Conservation (phyloP, 2,888 invertebrate species). For the Limnephilus marmoratus region DNA sequence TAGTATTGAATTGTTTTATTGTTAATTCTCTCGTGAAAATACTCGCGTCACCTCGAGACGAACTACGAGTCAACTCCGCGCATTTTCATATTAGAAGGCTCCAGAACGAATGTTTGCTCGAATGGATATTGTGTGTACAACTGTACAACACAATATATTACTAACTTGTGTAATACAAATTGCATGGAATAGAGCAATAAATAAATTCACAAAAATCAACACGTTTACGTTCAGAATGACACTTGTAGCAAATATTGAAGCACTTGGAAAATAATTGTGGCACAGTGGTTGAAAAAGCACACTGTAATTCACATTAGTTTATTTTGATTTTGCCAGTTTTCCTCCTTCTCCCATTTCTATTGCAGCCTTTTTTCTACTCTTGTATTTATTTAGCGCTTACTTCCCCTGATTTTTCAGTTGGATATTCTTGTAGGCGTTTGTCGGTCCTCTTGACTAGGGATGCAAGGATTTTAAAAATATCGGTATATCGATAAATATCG, state of each 20-base stretch:
- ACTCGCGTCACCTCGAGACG: not conserved
- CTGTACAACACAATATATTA: not conserved
- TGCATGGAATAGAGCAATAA: not conserved
- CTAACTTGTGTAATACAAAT: not conserved
- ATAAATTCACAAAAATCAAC: not conserved
- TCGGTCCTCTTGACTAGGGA: not conserved
- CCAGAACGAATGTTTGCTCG: slow-evolving; percentile 25
- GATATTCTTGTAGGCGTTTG: not conserved
- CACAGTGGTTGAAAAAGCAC: not conserved
- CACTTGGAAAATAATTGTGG: not conserved
- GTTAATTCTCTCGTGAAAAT: not conserved
- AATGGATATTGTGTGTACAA: not conserved
- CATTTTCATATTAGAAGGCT: slow-evolving; percentile 11
- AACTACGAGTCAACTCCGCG: not conserved
- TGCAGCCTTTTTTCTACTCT: not conserved
- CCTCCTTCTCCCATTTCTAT: not conserved
- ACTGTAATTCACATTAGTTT: not conserved
- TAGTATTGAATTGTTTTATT: not conserved
- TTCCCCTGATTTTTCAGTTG: not conserved
- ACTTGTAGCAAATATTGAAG: slow-evolving; percentile 22
- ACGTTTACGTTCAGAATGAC: not conserved
- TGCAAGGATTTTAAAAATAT: too few species aligned
- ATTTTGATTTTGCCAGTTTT: not conserved
- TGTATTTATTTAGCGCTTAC: not conserved
- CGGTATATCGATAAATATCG: too few species aligned